Base-by-base conservation (phyloP, 2,797 vertebrate species). In the Sebastes glaucus region DNA sequence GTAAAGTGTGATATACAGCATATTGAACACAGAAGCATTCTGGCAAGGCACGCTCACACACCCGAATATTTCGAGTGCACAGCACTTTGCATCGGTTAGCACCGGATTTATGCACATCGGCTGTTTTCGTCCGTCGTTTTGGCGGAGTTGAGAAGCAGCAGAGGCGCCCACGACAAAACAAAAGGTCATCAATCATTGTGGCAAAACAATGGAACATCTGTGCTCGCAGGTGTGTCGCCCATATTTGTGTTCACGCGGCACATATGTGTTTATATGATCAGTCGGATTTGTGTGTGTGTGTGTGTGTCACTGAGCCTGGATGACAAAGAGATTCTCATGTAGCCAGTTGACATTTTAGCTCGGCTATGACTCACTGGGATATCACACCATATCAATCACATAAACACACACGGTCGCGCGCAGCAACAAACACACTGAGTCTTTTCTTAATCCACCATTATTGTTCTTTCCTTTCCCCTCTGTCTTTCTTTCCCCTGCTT, bases 321-420 rank as follows among this genome's bases (percentile, higher is more conserved):
- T 87, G 92, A 93, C 93, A 94, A 91, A 91, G 91, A 93, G 92
- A 94, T 92, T 92, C 90, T 91, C 92, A 87, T 94, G 89, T 92
- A 93, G 90, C 93, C 91, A 88, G 94, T 90, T 96, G 95, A 96
- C 95, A 95, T 96, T 95, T 95, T 93, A 94, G 93, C 92, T 95
- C 92, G 86, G 91, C 92, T 88, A 86, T 94, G 94, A 95, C 94
- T 96, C 95, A 94, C 87, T 92, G 88, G 91, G 90, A 94, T 93
- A 94, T 95, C 94, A 93, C 92, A 94, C 93, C 93, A 91, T 94
- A 95, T 95, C 93, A 94, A 89, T 94, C 92, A 93, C 87, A 88
- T 57, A 83, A 80, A 87, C 87, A 82, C 92, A 83, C 85, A 68
- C 49, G 49, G 49, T 11, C 49, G 49, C 20, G 49, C 49, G 18